A percentile compares a stretch with the other conserved stretches of the same genome.
Evolutionary conservation across 1,140 invertebrate species (phyloP).

Genomic region (Chrysoperla carnea): DNA sequence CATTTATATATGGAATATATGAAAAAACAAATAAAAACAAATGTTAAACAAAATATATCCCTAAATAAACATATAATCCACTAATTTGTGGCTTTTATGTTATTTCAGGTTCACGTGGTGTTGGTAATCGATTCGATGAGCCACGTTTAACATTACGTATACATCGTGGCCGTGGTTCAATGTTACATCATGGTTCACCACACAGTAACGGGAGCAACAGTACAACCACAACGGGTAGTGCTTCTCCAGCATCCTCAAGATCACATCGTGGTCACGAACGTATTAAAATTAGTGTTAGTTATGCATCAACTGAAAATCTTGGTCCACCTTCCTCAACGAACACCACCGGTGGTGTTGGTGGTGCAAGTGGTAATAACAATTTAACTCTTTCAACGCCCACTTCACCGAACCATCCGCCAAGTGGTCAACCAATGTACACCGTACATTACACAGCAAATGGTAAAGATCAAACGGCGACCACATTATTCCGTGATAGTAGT

Average conservation of each 20-base stretch:
- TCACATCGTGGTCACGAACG: conserved; percentile 37
- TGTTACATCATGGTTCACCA: conserved; percentile 31
- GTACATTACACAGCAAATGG: conserved; percentile 40
- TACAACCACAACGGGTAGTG: conserved; percentile 30
- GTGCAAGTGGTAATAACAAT: conserved; percentile 4
- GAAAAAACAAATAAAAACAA: too few species aligned
- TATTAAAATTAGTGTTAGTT: conserved; percentile 67
- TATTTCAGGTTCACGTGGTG: conserved; percentile 13
- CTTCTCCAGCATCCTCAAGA: conserved; percentile 28
- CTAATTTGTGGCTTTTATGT: too few species aligned
- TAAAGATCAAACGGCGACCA: conserved; percentile 20
- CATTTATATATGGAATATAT: too few species aligned
- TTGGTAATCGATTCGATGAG: conserved; percentile 59
- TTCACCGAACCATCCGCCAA: conserved; percentile 20
- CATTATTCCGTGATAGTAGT: background rate
- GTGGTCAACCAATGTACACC: conserved; percentile 27
- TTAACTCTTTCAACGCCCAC: conserved; percentile 12
- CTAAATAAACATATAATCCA: too few species aligned
- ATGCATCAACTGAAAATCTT: conserved; percentile 56
- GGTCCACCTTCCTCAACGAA: conserved; percentile 26
- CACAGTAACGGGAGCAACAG: conserved; percentile 38
- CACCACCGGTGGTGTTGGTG: conserved; percentile 5
- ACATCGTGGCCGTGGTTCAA: conserved; percentile 58
- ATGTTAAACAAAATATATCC: too few species aligned
- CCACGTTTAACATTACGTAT: conserved; percentile 80